A percentile compares a stretch with the other conserved stretches of the same genome.
Evolutionary conservation across 2,113 vertebrate genomes (phyloP).

Genomic region (Pholis gunnellus): DNA sequence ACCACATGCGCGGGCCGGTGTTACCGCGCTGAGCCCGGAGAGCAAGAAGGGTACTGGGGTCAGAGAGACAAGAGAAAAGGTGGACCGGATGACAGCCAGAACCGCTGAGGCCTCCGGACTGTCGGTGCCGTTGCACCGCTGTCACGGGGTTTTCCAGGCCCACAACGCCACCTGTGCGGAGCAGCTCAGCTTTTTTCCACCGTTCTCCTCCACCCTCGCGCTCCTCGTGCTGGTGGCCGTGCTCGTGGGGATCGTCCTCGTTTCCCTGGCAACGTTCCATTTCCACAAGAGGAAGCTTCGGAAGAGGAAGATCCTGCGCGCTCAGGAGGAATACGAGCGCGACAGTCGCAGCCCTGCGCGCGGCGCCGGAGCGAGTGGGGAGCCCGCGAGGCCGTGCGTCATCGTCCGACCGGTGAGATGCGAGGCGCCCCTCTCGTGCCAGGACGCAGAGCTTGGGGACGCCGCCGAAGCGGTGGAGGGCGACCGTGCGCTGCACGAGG

Average conservation of each 20-base stretch:
- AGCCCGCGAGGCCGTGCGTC: conserved; percentile 76
- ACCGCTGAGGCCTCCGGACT: conserved; percentile 88
- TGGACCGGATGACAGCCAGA: conserved; percentile 89
- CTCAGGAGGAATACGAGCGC: conserved; percentile 97
- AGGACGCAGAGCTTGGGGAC: conserved; percentile 9
- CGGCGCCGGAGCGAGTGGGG: conserved; percentile 49
- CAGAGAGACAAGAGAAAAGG: conserved; percentile 42
- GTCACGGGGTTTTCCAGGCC: conserved; percentile 85
- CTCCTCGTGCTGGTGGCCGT: conserved; percentile 93
- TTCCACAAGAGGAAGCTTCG: conserved; percentile 97
- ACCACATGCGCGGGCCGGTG: conserved; percentile 79
- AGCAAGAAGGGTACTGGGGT: conserved; percentile 62
- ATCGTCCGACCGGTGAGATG: conserved; percentile 79
- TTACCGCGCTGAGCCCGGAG: conserved; percentile 72
- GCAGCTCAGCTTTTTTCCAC: conserved; percentile 92
- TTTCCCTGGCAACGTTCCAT: conserved; percentile 96
- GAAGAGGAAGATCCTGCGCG: conserved; percentile 95
- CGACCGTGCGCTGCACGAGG: conserved; percentile 83
- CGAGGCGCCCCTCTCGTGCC: conserved; percentile 59
- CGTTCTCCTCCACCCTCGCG: conserved; percentile 95
- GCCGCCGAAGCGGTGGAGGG: conserved; percentile 28
- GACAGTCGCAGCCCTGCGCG: conserved; percentile 89
- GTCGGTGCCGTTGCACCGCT: conserved; percentile 87
- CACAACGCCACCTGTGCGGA: conserved; percentile 89
- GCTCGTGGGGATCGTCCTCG: conserved; percentile 92